A percentile compares a stretch with the other conserved stretches of the same genome.
Conservation (phyloP, 2,113 vertebrate species). For the Syngnathus floridae region DNA sequence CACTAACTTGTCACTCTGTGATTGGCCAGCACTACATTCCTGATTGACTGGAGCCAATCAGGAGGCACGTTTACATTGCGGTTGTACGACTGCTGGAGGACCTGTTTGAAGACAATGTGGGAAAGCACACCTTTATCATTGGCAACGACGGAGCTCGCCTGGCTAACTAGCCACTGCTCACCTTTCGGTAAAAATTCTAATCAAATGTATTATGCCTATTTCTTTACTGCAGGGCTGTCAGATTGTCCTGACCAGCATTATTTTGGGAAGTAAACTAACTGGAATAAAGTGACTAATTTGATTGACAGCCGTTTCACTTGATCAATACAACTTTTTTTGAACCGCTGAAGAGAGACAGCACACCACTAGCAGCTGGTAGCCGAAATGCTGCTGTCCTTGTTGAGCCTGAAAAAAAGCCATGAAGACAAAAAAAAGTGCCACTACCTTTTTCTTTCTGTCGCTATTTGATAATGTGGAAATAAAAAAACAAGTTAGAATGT, state of each 20-base stretch:
- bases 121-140: not conserved
- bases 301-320: not conserved
- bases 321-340: not conserved
- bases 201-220: conserved; percentile 3
- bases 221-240: not conserved
- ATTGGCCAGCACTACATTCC: not conserved
- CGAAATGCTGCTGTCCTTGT: not conserved
- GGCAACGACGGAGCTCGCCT: not conserved
- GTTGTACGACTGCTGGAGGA: not conserved
- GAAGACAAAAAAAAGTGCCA: not conserved
- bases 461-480: not conserved
- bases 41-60: not conserved
- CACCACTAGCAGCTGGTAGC: not conserved
- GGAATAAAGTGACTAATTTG: conserved; percentile 20
- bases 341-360: not conserved
- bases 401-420: not conserved
- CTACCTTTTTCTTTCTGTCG: not conserved
- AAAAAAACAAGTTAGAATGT: not conserved
- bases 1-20: not conserved
- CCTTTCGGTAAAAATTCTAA: not conserved
- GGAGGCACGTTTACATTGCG: not conserved
- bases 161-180: not conserved
- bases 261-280: not conserved
- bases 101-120: not conserved
- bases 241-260: not conserved